Conservation (phyloP, 2,113 vertebrate species). For the Strigops habroptila region DNA sequence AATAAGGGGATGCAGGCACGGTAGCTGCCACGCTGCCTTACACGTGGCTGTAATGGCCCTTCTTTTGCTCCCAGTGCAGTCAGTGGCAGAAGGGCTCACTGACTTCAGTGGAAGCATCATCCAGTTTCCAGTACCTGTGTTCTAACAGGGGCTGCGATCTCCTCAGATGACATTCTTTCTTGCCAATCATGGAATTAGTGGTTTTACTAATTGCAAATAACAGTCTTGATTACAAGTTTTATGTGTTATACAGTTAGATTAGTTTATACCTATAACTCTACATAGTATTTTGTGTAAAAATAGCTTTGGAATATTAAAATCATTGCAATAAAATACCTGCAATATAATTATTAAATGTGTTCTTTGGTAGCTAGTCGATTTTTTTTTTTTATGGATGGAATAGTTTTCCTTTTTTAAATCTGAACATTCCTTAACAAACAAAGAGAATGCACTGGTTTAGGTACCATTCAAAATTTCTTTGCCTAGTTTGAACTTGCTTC, state of each 20-base stretch:
- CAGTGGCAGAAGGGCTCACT: not conserved
- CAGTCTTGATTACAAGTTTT: constrained; percentile 69
- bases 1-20: rapidly evolving
- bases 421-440: constrained; percentile 86
- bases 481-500: constrained; percentile 75
- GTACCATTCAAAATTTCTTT: constrained; percentile 76
- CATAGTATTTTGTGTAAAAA: constrained; percentile 83
- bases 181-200: constrained; percentile 64
- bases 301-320: constrained; percentile 84
- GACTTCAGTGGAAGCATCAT: not conserved
- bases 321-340: constrained; percentile 83
- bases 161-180: constrained; percentile 70
- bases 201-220: constrained; percentile 72
- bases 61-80: not conserved
- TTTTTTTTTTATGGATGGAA: constrained; percentile 70
- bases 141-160: not conserved
- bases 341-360: constrained; percentile 78
- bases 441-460: constrained; percentile 95
- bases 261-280: constrained; percentile 79
- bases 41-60: not conserved
- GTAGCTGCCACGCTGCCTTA: rapidly evolving
- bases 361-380: constrained; percentile 81
- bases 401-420: constrained; percentile 74
- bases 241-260: constrained; percentile 74
- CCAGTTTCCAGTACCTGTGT: not conserved